Base-by-base conservation (phyloP, 2,113 vertebrate species). In the Sisor rabdophorus region DNA sequence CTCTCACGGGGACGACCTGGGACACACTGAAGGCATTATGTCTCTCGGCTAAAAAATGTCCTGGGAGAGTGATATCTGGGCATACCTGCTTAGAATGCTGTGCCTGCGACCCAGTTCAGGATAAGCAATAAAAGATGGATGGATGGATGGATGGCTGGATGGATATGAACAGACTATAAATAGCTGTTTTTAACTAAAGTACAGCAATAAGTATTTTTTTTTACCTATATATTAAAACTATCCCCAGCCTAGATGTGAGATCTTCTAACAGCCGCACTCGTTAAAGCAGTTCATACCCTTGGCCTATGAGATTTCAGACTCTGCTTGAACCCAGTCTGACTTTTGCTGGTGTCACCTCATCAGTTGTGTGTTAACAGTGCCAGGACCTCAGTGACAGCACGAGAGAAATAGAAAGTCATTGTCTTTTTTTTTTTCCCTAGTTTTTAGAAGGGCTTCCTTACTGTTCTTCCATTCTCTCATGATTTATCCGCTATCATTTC, bases 401-500 rank as follows among this genome's bases (percentile, higher is more conserved):
- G 67, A 52, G 47, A 50, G 48, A 52, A 48, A 69, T 28, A 17
- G 16, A 17, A 69, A 50, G 24, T 69, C 65, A 28, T 69, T 9
- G 4, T 9, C 64, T 50, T 52, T 13, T 4, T 20, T 63, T 17
- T n/a, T 75, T 36, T 20, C 20, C 1, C 15, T 64, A 30, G 48
- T 73, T 50, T 61, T 64, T 44, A 9, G 40, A 44, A 50, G 30
- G 20, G 28, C 20, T 63, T 19, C 53, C n/a, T 60, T 22, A 55
- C 24, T 40, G 17, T 40, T 28, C 36, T 22, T 11, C 22, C 32
- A 44, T 1, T 28, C 16, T 11, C 15, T 40, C 16, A 22, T 68
- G 80, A 79, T 73, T 22, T 58, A 69, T 77, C 74, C 80, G 54
- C 68, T 72, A 80, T 85, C 68, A 75, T 78, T 12, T 82, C 60